A percentile compares a stretch with the other conserved stretches of the same genome.
Evolutionary conservation across 2,888 invertebrate species (phyloP).

Genomic region (Euplagia quadripunctaria): DNA sequence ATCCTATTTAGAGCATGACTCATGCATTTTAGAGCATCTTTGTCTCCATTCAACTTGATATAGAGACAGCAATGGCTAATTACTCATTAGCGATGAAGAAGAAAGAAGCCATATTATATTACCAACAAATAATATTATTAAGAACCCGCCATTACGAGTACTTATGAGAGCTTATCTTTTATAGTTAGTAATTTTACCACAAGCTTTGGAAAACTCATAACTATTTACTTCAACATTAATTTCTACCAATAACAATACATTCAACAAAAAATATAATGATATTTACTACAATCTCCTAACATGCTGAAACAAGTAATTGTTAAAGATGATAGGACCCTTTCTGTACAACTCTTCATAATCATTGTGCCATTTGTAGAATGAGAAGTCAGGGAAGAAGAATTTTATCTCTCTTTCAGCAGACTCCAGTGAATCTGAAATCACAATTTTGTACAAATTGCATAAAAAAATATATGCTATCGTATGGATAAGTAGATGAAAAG

Average conservation of each 20-base stretch:
- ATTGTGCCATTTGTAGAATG: slow-evolving; percentile 89
- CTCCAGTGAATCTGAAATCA: slow-evolving; percentile 90
- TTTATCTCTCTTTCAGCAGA: slow-evolving; percentile 93
- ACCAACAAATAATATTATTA: no score
- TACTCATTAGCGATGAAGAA: not conserved
- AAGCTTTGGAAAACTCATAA: no score
- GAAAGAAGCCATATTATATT: not conserved
- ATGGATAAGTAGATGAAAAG: no score
- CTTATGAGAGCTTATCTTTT: no score
- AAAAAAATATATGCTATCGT: no score
- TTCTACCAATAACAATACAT: not conserved
- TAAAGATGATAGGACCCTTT: slow-evolving; percentile 84
- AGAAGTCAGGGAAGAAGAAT: slow-evolving; percentile 95
- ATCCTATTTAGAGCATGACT: not conserved
- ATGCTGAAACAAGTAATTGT: slow-evolving; percentile 86
- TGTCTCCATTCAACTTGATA: not conserved
- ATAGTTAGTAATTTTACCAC: no score
- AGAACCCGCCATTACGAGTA: not conserved
- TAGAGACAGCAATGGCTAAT: not conserved
- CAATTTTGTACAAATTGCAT: not conserved
- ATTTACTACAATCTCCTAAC: slow-evolving; percentile 70
- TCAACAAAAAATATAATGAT: slow-evolving; percentile 18
- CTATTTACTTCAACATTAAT: not conserved
- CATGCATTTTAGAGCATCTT: no score
- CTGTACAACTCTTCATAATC: slow-evolving; percentile 84